Base-by-base conservation (phyloP, 1,140 invertebrate species). In the Atopsyche davidsoni region DNA sequence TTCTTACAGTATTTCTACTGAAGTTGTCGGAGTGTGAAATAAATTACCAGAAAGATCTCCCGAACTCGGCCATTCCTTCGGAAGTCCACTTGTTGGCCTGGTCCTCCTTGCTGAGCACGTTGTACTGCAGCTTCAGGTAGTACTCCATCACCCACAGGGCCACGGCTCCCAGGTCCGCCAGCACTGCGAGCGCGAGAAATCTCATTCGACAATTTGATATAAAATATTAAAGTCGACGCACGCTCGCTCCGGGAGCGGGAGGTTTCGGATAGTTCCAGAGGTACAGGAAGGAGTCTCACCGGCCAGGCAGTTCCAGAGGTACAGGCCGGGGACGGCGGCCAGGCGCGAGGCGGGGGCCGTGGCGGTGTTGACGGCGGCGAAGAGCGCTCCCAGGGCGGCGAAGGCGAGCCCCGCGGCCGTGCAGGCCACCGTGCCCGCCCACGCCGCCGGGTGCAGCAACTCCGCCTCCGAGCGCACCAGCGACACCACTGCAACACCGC, bases 281-380 rank as follows among this genome's bases (percentile, higher is more conserved):
- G 75, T n/a, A 28, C 25, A 28, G 13, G 7, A 32, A 34, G 22
- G 17, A 7, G 11, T 16, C 78, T 82, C 76, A 90, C 88, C 65
- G 57, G 83, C 80, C 55, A 85, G 62, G 21, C 73, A 73, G 67
- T 90, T 90, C 79, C 86, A 89, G 3, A 87, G 61, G 61, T 87
- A 90, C 31, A 91, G 74, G 13, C 87, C 86, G n/a, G 80, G 74
- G n/a, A 86, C 70, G 1, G 86, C 85, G 10, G 85, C 79, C 40
- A 87, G 75, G 45, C 81, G 79, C 55, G 82, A 78, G 44, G 83
- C 78, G 6, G 86, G 86, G 19, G 80, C 85, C 2, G 82, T 86
- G 23, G 82, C 80, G 2, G 86, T 83, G 61, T 90, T 90, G 36
- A 89, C 77, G 22, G 87, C 77, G n/a, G 85, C 79, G 62, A 89